phyloP scores from a whole-genome alignment of 2,113 vertebrate species.

The Carollia perspicillata region DNA sequence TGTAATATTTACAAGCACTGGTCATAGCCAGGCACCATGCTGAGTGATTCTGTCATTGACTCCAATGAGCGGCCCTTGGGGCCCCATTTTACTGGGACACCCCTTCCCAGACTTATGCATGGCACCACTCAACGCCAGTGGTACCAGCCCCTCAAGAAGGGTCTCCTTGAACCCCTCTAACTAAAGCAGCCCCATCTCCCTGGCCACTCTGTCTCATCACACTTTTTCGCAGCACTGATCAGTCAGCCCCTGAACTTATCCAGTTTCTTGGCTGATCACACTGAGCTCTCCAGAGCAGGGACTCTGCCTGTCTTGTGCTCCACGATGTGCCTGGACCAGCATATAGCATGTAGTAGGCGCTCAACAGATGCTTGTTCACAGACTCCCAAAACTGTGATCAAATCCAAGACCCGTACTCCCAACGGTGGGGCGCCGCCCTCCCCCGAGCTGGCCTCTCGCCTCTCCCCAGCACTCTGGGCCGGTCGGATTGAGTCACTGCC shows the following conservation, averaged over 20 bases:
- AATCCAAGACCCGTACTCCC: neutral
- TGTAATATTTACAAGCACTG: neutral
- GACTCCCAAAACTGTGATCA: neutral
- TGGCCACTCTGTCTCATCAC: neutral
- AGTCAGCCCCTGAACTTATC: neutral
- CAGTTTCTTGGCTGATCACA: neutral
- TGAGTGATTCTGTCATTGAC: neutral
- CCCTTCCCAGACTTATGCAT: neutral
- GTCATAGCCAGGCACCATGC: neutral
- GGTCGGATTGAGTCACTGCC: neutral
- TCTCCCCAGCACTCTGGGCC: neutral
- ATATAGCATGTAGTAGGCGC: neutral
- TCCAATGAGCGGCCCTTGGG: neutral
- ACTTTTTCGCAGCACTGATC: neutral
- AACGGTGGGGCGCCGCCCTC: neutral
- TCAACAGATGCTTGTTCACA: neutral
- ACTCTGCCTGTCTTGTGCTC: neutral
- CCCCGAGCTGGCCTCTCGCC: neutral
- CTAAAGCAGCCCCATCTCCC: neutral
- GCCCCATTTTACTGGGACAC: neutral
- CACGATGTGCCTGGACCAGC: neutral
- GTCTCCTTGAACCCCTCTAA: neutral
- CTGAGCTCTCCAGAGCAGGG: neutral
- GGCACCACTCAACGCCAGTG: neutral
- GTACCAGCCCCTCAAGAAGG: neutral